Base-by-base conservation (phyloP, 1,140 invertebrate species). In the Danaus plexippus region DNA sequence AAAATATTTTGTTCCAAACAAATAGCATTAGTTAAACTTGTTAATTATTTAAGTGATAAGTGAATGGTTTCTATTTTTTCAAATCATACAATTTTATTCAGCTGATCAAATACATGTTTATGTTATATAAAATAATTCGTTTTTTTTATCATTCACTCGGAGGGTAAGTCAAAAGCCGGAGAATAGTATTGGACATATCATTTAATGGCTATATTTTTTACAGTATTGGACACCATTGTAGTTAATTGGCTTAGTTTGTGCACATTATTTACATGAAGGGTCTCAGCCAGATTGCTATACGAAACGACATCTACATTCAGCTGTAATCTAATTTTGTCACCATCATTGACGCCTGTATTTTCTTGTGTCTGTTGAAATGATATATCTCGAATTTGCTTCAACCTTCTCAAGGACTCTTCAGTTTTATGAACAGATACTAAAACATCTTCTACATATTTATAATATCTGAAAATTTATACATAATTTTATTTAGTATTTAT, bases 301-400 rank as follows among this genome's bases (percentile, higher is more conserved):
- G 85, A 86, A 15, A 91, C 81, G 8, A 98, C 94, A 89, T 98
- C 97, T 9, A 97, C 90, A 64, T 92, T 91, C 11, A 98, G 88
- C 80, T 98, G 97, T 57, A 94, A 88, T 47, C 96, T 89, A 79
- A 98, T 98, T 88, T 98, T 98, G 77, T 97, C 95, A 83, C 98
- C 96, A 79, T 98, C 97, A 9, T 77, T 92, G 86, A 80, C 85
- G 59, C 87, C 85, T 0, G 73, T 57, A 15, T 76, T 76, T 7
- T 88, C 84, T 47, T 69, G 73, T 18, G 74, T 77, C 49, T 83
- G 69, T 22, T 89, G 88, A 49, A 87, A 85, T 42, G 88, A 88
- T 72, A 90, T 91, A 54, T 94, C 93, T 61, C 94, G 88, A 48
- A 94, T 92, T 88, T 95, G 96, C 79, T 97, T 97, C 54, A 98